Base-by-base conservation (phyloP, 2,113 vertebrate genomes). In the Coryphaenoides rupestris region DNA sequence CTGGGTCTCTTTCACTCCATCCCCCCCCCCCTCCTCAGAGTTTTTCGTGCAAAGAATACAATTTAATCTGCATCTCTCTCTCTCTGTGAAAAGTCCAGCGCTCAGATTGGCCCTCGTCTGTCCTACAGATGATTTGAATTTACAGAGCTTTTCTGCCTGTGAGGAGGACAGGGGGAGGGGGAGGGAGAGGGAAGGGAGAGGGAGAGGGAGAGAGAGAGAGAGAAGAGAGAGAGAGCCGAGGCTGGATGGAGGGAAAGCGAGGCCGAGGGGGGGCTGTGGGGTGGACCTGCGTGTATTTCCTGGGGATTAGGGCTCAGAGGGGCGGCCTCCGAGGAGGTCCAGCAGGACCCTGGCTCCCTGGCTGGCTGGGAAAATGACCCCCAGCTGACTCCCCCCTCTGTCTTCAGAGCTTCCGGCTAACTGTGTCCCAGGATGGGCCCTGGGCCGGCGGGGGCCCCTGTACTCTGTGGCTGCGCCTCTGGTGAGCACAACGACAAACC, bases 41-140 rank as follows among this genome's bases (percentile, higher is more conserved):
- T 80, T 89, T 86, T 84, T 87, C 80, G 79, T 90, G 88, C 81
- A 77, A 86, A 87, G 86, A 87, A 83, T 87, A 84, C 77, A 83
- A 85, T 78, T 80, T 85, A 80, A 84, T 90, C 84, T 75, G 67
- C 68, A 71, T 65, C 66, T 79, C 33, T 40, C 33, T 40, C 33
- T 78, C 83, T 88, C 80, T 89, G 86, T 84, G 87, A 90, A 89
- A 80, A 73, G 10, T 12, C 33, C 74, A 15, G 72, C 64, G 69
- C 64, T 75, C 55, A 61, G 75, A 82, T 82, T 81, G 86, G 76
- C 78, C 79, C 83, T 80, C 72, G 78, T 78, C 77, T 68, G 66
- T 40, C 7, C 33, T 80, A 82, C 89, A 91, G 86, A 91, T 91
- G 90, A 89, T 91, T 91, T 87, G 82, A 90, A 84, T 91, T 91